Conservation (phyloP, 2,113 vertebrate genomes). For the Podarcis cretensis region DNA sequence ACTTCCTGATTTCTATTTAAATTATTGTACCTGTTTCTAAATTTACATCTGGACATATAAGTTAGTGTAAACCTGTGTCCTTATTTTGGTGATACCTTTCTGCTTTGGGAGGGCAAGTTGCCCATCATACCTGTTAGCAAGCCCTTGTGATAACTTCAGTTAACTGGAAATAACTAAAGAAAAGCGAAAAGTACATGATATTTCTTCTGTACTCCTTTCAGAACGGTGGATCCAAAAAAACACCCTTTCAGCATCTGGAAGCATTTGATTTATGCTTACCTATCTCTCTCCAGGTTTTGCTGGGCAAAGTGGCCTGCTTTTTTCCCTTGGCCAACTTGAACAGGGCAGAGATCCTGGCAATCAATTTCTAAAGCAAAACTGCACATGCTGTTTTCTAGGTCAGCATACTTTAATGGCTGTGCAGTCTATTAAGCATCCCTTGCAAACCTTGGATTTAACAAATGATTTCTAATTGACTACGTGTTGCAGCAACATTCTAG, state of each 20-base stretch:
- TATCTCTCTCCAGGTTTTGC: slow-evolving; percentile 5
- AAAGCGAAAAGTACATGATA: no score
- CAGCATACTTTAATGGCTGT: slow-evolving; percentile 56
- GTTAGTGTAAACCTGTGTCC: no score
- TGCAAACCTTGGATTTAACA: slow-evolving; percentile 65
- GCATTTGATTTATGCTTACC: background rate
- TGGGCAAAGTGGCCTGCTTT: slow-evolving; percentile 46
- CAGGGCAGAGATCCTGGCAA: slow-evolving; percentile 43
- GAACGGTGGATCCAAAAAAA: background rate
- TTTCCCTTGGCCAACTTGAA: slow-evolving; percentile 37
- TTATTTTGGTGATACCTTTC: no score
- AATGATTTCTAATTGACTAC: slow-evolving; percentile 66
- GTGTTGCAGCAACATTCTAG: slow-evolving; percentile 63
- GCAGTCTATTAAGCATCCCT: slow-evolving; percentile 56
- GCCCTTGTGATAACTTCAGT: background rate
- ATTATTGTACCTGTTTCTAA: no score
- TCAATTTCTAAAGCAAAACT: slow-evolving; percentile 37
- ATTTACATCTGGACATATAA: no score
- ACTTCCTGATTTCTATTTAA: no score
- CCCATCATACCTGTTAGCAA: background rate
- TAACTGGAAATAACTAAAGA: background rate
- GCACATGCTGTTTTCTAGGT: slow-evolving; percentile 41
- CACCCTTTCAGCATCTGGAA: background rate
- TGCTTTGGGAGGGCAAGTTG: background rate
- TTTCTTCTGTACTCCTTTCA: background rate